A percentile compares a stretch with the other conserved stretches of the same genome.
phyloP scores from a whole-genome alignment of 1,140 invertebrate genomes.

The Drosophila sturtevanti region DNA sequence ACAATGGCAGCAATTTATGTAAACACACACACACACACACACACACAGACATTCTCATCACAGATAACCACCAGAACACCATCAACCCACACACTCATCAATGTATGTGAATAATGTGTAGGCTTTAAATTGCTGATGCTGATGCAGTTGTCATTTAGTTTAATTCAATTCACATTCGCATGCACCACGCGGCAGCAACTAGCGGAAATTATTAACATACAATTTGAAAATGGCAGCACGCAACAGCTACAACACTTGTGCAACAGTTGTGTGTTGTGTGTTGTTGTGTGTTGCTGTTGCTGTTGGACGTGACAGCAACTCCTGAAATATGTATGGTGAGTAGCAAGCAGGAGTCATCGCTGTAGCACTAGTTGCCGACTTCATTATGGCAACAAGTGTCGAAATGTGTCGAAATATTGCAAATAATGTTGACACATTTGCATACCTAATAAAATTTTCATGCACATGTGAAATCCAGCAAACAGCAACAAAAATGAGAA shows the following conservation, averaged over 20 bases:
- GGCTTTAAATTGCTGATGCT: conserved; percentile 42
- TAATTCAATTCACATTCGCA: conserved; percentile 52
- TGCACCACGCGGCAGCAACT: conserved; percentile 22
- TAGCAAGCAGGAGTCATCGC: not conserved
- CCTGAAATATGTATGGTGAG: conserved; percentile 49
- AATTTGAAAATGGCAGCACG: conserved; percentile 24
- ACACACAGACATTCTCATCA: not conserved
- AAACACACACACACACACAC: conserved; percentile 18
- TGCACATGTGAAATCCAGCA: conserved; percentile 27
- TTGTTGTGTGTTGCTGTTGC: not conserved
- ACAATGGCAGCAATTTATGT: conserved; percentile 79
- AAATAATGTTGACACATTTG: conserved; percentile 82
- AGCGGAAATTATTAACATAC: conserved; percentile 47
- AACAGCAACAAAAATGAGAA: not conserved
- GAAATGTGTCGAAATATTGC: conserved; percentile 73
- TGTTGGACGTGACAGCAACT: conserved; percentile 25
- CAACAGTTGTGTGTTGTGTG: conserved; percentile 59
- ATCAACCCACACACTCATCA: not conserved
- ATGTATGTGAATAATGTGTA: not conserved
- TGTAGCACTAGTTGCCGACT: conserved; percentile 29
- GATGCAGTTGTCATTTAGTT: conserved; percentile 59
- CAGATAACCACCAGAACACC: too few relatives aligned
- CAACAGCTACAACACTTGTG: conserved; percentile 25
- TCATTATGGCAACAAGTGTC: conserved; percentile 79
- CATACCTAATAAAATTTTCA: conserved; percentile 81